Evolutionary conservation across 92 coral and sea anemone genomes (phyloP).

Genomic region (Muricea muricata): DNA sequence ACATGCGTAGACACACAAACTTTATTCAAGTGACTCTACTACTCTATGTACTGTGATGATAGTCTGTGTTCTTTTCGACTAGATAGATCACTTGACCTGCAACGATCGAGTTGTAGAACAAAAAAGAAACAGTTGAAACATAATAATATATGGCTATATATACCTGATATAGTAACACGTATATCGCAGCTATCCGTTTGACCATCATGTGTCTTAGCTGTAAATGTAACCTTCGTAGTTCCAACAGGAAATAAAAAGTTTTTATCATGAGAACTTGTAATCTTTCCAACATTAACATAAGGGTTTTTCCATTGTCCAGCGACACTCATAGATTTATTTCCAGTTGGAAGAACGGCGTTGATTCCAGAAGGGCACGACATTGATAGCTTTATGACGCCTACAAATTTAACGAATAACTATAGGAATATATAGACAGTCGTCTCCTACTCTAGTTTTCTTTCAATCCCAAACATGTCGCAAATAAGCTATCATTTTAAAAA

Average conservation of each 20-base stretch:
- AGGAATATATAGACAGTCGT: too few relatives aligned
- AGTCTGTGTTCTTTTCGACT: too few relatives aligned
- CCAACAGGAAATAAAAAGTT: slow-evolving; percentile 90
- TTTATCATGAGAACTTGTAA: slow-evolving; percentile 71
- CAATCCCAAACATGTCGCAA: too few relatives aligned
- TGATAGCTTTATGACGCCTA: slow-evolving; percentile 81
- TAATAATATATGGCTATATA: neutral
- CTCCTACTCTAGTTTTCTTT: too few relatives aligned
- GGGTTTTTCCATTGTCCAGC: slow-evolving; percentile 87
- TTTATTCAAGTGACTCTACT: too few relatives aligned
- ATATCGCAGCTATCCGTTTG: slow-evolving; percentile 73
- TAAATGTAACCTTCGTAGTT: slow-evolving; percentile 83
- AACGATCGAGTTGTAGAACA: too few relatives aligned
- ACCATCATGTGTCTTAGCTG: slow-evolving; percentile 80
- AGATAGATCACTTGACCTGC: too few relatives aligned
- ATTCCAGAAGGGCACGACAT: slow-evolving; percentile 88
- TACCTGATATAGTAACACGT: slow-evolving; percentile 82
- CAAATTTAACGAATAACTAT: too few relatives aligned
- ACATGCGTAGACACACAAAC: too few relatives aligned
- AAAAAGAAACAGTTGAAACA: too few relatives aligned
- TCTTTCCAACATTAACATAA: slow-evolving; percentile 72
- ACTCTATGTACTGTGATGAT: too few relatives aligned
- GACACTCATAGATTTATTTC: slow-evolving; percentile 68
- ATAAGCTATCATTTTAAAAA: too few relatives aligned
- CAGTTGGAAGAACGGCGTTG: slow-evolving; percentile 64